Evolutionary conservation across 2,797 vertebrate genomes (phyloP), one percentile per base, ranked within the genome.

Genomic region (Ambastaia sidthimunki): DNA sequence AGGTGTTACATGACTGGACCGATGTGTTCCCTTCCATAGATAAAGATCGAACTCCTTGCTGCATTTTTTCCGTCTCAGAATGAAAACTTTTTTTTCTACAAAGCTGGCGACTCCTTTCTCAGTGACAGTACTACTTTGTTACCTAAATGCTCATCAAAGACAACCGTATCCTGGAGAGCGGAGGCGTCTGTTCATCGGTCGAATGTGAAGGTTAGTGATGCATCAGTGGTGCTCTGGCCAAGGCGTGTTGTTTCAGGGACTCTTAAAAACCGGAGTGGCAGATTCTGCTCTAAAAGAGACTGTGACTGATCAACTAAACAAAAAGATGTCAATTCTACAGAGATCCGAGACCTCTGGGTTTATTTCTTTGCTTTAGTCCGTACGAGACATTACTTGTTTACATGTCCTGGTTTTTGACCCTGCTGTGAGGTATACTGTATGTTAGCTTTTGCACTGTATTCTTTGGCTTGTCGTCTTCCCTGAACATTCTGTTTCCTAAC

Each of bases 301-400:
- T 84, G 78, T 76, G 85, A 85, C 83, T 80, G 80, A 87, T 85
- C 83, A 83, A 84, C 84, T 84, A 82, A 87, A 87, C 83, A 84
- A 86, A 83, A 86, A 81, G 88, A 89, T 89, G 88, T 89, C 88
- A 89, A 86, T 86, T 85, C 83, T 72, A 84, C 85, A 86, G 88
- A 86, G 85, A 81, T 85, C 83, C 71, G 52, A 77, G 83, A 84
- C 82, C 84, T 91, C 86, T 87, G 80, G 82, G 84, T 82, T 83
- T 82, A 71, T 80, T 80, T 78, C 60, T 79, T 83, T 81, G 76
- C 84, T 85, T 83, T 86, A 74, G 82, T 89, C 84, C 81, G 84
- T 85, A 85, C 74, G 83, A 82, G 80, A 86, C 87, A 71, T 84
- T 83, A 82, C 84, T 86, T 84, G 87, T 87, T 88, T 87, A 87